phyloP scores from a whole-genome alignment of 2,797 vertebrate genomes.

The Platalea minor region DNA sequence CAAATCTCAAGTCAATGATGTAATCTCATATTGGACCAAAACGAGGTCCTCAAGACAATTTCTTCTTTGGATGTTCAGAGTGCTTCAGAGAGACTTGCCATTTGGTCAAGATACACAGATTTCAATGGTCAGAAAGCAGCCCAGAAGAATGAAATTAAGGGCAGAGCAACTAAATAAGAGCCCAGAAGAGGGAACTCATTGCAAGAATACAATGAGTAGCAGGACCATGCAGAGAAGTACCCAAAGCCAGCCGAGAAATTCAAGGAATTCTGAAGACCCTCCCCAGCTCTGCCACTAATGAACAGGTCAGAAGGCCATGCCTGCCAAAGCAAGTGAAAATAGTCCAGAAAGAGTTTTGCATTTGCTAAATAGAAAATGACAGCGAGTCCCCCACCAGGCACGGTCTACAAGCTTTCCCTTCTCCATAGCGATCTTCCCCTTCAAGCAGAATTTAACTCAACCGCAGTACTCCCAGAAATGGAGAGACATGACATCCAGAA shows the following conservation, averaged over 20 bases:
- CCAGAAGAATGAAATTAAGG: neutral
- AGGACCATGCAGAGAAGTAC: neutral
- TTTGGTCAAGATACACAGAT: neutral
- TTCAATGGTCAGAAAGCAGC: neutral
- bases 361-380: neutral
- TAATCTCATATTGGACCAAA: neutral
- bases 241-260: neutral
- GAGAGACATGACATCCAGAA: constrained; percentile 6
- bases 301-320: neutral
- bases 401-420: neutral
- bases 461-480: neutral
- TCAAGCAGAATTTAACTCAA: neutral
- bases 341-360: neutral
- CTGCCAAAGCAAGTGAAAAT: neutral
- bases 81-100: neutral
- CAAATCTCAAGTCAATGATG: neutral
- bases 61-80: neutral
- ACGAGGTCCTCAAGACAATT: neutral
- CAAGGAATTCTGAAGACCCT: neutral
- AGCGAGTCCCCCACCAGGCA: neutral
- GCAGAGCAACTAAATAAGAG: neutral
- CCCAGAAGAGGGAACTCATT: neutral
- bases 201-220: neutral
- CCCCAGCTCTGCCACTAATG: neutral
- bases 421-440: neutral